These are phyloP conservation scores for Vicugna pacos DNA, from an alignment of 2,113 vertebrate genomes.

Conservation along the genomic window DNA sequence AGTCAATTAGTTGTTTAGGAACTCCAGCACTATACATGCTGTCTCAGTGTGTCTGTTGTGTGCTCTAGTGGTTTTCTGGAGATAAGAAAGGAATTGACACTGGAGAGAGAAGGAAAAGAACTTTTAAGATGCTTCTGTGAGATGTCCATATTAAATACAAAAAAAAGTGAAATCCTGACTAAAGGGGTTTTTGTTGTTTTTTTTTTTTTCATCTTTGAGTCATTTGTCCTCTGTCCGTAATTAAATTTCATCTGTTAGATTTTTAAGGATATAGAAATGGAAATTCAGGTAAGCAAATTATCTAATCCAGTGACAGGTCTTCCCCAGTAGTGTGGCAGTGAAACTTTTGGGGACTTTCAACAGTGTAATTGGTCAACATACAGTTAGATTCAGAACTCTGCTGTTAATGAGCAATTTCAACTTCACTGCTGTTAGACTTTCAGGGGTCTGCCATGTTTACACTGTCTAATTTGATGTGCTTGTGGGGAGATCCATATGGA, in stretches of 20 bases:
- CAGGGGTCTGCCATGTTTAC: neutral
- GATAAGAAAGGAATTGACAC: neutral
- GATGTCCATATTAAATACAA: neutral
- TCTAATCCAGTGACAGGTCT: neutral
- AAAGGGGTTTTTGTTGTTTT: neutral
- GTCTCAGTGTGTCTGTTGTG: neutral
- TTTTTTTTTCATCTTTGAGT: neutral
- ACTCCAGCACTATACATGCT: accelerated
- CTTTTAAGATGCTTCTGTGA: neutral
- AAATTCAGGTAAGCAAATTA: neutral
- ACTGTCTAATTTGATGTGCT: slow-evolving; percentile 60
- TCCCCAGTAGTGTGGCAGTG: neutral
- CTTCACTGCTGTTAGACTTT: slow-evolving; percentile 47
- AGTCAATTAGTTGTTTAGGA: neutral
- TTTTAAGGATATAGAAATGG: neutral
- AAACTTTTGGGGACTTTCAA: neutral
- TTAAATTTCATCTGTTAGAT: neutral
- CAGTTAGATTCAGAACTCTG: slow-evolving; percentile 41
- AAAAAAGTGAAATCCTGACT: neutral
- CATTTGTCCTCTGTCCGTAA: neutral
- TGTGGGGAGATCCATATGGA: slow-evolving; percentile 36
- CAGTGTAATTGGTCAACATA: slow-evolving; percentile 52
- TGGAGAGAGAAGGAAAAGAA: neutral
- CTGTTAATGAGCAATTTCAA: slow-evolving; percentile 62
- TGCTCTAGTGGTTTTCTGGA: neutral